These are phyloP conservation scores for Ataeniobius toweri DNA, from an alignment of 2,797 vertebrate species.

Conservation along the genomic window DNA sequence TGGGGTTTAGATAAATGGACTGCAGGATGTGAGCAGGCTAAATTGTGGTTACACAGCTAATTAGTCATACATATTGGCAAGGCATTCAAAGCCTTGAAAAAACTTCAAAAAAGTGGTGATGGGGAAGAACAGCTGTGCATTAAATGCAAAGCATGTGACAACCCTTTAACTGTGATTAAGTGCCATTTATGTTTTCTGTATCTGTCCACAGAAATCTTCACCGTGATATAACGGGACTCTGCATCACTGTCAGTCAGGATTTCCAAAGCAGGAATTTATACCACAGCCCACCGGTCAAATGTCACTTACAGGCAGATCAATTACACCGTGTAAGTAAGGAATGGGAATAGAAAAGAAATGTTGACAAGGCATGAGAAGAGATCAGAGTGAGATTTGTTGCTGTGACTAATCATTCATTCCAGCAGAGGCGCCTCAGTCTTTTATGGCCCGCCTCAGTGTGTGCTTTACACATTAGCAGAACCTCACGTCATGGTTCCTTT, in stretches of 20 bases:
- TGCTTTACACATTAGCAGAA: conserved; percentile 52
- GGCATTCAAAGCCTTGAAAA: conserved; percentile 34
- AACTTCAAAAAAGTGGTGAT: conserved; percentile 36
- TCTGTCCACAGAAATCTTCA: conserved; percentile 35
- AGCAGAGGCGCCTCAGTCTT: conserved; percentile 56
- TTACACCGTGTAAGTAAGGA: conserved; percentile 68
- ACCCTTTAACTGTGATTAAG: conserved; percentile 41
- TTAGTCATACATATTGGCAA: conserved; percentile 67
- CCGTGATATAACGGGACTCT: conserved; percentile 52
- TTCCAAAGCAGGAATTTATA: conserved; percentile 64
- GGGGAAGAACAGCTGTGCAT: conserved; percentile 59
- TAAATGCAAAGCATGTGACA: conserved; percentile 26
- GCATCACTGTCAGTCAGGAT: conserved; percentile 51
- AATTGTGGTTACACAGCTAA: conserved; percentile 67
- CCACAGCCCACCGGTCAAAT: conserved; percentile 67
- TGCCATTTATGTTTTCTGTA: conserved; percentile 41
- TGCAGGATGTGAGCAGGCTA: conserved; percentile 53
- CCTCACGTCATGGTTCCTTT: conserved; percentile 48
- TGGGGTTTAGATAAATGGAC: conserved; percentile 48
- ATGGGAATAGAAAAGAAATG: conserved; percentile 57
- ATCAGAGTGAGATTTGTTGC: conserved; percentile 73
- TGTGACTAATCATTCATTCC: conserved; percentile 78
- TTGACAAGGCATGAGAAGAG: conserved; percentile 73
- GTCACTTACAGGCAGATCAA: conserved; percentile 71
- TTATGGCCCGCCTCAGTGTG: conserved; percentile 47